Evolutionary conservation across 2,113 vertebrate genomes (phyloP).

Genomic region (Deroptyus accipitrinus): DNA sequence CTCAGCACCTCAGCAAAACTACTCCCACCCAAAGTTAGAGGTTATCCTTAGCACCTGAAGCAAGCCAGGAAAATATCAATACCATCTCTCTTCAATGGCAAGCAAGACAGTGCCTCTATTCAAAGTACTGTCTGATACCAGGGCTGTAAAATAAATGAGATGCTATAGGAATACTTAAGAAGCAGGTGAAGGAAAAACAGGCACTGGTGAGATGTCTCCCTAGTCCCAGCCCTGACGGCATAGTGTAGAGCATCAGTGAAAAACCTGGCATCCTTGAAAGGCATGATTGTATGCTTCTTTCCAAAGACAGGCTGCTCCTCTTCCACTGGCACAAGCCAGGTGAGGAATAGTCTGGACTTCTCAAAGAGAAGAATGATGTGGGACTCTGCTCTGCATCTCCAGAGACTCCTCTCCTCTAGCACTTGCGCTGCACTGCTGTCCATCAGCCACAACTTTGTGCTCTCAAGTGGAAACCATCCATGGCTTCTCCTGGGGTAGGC

Average conservation of each 20-base stretch:
- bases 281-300: background rate
- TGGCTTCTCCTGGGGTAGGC: background rate
- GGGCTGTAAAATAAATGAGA: background rate
- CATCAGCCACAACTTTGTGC: background rate
- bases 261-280: background rate
- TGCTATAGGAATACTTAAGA: background rate
- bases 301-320: background rate
- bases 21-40: background rate
- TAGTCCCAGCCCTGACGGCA: background rate
- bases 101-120: background rate
- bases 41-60: background rate
- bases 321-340: background rate
- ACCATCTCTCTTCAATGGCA: background rate
- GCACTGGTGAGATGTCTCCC: background rate
- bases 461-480: background rate
- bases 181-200: background rate
- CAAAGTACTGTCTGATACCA: background rate
- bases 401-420: background rate
- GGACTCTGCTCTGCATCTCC: background rate
- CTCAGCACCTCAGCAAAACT: background rate
- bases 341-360: background rate
- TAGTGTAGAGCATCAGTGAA: background rate
- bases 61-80: background rate
- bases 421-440: background rate
- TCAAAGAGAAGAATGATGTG: background rate